Base-by-base conservation (phyloP, 1,140 invertebrate genomes). In the Drosophila persimilis region DNA sequence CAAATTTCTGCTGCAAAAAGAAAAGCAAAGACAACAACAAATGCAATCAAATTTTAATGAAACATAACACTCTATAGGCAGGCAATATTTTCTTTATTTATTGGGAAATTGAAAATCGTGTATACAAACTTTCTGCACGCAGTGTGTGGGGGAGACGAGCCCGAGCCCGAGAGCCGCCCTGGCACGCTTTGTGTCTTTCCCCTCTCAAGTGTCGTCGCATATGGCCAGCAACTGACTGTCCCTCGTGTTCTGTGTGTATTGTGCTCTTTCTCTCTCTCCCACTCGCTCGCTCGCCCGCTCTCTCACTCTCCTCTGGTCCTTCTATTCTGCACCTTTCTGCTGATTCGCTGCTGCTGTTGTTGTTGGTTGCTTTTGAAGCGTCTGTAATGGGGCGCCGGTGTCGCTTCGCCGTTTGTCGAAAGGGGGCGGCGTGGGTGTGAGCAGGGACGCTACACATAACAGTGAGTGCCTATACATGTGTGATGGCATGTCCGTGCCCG, bases 161-260 rank as follows among this genome's bases (percentile, higher is more conserved):
- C 41, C 15, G 46, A 35, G 43, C 6, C 7, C 11, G 6, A 44
- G 24, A 26, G 24, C 24, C 6, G 39, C 17, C 13, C 17, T 56
- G 69, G 59, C 41, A 56, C 52, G 52, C 41, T 51, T 39, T 4
- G 44, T 53, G 57, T 73, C 58, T 72, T 72, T 55, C 52, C 62
- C 54, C 67, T 63, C 45, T 70, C 51, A 59, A 76, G 52, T 73
- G 69, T 50, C 65, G 69, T 47, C 65, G 64, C 80, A 86, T 74
- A 81, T 85, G 81, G 77, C 81, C 56, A 56, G 54, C 63, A 85
- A 80, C 67, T 39, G 80, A 77, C 80, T 85, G 80, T 77, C 52
- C 55, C 45, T n/a, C 39, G 9, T 20, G 31, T 9, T 35, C 8
- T 1, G 9, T 35, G 31, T 35, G 31, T n/a, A 15, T 15, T 20